Evolutionary conservation across 1,140 invertebrate species (phyloP), one percentile per base, ranked within the genome.

Genomic region (Nymphalis io): DNA sequence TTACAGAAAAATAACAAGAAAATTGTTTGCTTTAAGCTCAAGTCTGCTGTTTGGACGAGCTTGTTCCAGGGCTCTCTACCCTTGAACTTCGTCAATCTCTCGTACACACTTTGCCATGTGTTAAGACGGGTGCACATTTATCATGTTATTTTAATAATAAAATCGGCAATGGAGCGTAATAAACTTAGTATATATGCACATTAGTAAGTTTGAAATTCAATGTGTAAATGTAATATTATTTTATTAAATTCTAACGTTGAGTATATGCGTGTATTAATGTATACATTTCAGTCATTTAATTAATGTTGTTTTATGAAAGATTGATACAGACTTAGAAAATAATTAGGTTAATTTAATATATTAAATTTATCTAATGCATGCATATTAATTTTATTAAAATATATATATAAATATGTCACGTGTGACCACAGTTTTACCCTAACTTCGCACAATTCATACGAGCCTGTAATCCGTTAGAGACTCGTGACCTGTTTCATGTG

Each of bases 401-500:
- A 20, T 8, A n/a, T n/a, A n/a, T n/a, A n/a, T n/a, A n/a, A n/a
- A n/a, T n/a, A n/a, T 51, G 2, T 51, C 18, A 16, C 16, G 46
- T 51, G 46, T 51, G 18, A n/a, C 18, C 5, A 6, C 16, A 51
- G 23, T 27, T 55, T 55, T 23, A 55, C 15, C 21, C 20, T 18
- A 62, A 62, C 23, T 38, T 62, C 46, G n/a, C 46, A 51, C 44
- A 48, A 53, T 62, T 53, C 60, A 39, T 51, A 39, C 23, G 18
- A 42, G 48, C 60, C 33, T 53, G 60, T 62, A 62, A 62, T 51
- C 60, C 44, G 46, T 53, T 62, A 15, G 23, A 55, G 44, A 44
- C 60, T 53, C 60, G 44, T 62, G 60, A 62, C 60, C 60, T 42
- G 46, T 48, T 48, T 38, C 21, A 44, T 44, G n/a, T 18, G 21